Evolutionary conservation across 2,888 invertebrate species (phyloP), one percentile per base, ranked within the genome.

Genomic region (Dysmachus trigonus): DNA sequence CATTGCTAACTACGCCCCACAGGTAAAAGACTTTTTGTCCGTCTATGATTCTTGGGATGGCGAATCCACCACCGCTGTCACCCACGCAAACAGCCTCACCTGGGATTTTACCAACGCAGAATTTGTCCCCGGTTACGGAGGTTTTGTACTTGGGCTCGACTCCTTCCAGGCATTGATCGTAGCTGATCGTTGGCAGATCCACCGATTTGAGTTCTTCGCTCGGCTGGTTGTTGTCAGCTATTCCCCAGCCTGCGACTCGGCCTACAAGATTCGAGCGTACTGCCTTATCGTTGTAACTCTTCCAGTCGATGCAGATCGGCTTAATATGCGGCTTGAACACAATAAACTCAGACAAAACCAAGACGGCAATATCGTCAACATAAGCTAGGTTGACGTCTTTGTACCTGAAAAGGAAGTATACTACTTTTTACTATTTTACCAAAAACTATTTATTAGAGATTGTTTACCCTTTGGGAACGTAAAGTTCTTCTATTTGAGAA

Each of bases 291-390:
- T n/a, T n/a, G n/a, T n/a, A n/a, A n/a, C n/a, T n/a, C n/a, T n/a
- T n/a, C n/a, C n/a, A n/a, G n/a, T n/a, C n/a, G n/a, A n/a, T n/a
- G n/a, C n/a, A n/a, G n/a, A n/a, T n/a, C n/a, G n/a, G n/a, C n/a
- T n/a, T n/a, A n/a, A n/a, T n/a, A n/a, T n/a, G n/a, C n/a, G n/a
- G n/a, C n/a, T n/a, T n/a, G n/a, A n/a, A n/a, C 13, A 85, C 87
- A 41, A 92, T 89, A 15, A 87, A 76, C n/a, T 88, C 87, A 62
- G 88, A 88, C 30, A 91, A 86, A 18, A 90, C 88, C 15, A 92
- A 35, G 4, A 92, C 82, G 0, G 92, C 92, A 82, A 92, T 90
- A 88, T 92, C 92, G 7, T 88, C 88, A 31, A 86, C 85, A 84
- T 89, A 91, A 13, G 86, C 85, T n/a, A n/a, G n/a, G n/a, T n/a